A percentile compares a stretch with the other conserved stretches of the same genome.
Conservation (phyloP, 1,140 invertebrate species). For the Homalodisca vitripennis region DNA sequence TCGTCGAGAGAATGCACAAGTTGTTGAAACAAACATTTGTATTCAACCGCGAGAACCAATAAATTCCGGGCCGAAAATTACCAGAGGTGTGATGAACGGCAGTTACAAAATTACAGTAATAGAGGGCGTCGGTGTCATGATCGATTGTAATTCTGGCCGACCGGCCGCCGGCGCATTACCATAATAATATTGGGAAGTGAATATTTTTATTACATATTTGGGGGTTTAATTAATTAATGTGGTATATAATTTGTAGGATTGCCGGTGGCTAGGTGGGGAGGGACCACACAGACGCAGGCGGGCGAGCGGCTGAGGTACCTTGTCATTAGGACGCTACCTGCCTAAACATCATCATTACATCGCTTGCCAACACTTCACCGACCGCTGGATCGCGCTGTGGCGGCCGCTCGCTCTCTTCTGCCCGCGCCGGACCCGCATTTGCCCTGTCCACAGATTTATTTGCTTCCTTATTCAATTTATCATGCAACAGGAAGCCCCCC, state of each 20-base stretch:
- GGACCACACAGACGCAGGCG: not conserved
- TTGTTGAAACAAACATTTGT: too few relatives aligned
- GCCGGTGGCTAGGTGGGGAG: too few relatives aligned
- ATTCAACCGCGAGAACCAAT: too few relatives aligned
- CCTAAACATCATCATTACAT: not conserved
- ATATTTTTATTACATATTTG: not conserved
- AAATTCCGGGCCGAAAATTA: not conserved
- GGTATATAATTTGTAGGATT: not conserved
- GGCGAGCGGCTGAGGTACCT: not conserved
- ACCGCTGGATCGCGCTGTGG: not conserved
- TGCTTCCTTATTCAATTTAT: too few relatives aligned
- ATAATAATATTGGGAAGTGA: not conserved
- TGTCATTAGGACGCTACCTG: not conserved
- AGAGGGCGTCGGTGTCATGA: not conserved
- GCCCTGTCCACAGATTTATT: too few relatives aligned
- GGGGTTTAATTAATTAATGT: not conserved
- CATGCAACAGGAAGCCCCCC: too few relatives aligned
- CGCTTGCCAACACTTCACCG: not conserved
- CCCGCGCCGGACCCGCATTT: too few relatives aligned
- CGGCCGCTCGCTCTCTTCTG: too few relatives aligned
- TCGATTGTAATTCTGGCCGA: not conserved
- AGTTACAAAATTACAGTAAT: not conserved
- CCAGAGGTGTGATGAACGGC: not conserved
- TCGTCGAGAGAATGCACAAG: not conserved
- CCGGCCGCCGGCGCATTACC: not conserved